Base-by-base conservation (phyloP, 2,888 invertebrate genomes). In the Steinernema carpocapsae region DNA sequence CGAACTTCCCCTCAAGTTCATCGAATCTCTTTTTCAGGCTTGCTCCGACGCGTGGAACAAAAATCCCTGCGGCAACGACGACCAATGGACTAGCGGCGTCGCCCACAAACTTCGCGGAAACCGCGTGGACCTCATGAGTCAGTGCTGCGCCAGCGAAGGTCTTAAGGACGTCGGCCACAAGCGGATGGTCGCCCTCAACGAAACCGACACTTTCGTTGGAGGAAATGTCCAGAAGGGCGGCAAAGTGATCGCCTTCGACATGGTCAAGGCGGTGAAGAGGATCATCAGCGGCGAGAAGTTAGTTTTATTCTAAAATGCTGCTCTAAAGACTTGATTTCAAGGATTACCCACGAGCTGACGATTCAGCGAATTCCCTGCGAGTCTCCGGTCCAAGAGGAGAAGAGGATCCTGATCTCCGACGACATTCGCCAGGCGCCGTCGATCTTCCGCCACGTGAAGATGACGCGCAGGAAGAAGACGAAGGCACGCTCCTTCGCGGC, bases 141-240 rank as follows among this genome's bases (percentile, higher is more conserved):
- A 37, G n/a, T 64, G 64, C 64, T 64, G 64, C 64, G 17, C 64
- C 32, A 64, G 64, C 64, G 64, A 64, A 17, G 64, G 64, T 1
- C 29, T 64, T 29, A 26, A 29, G 29, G 64, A 26, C 32, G 37
- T 64, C 26, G 64, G 64, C 2, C 7, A 14, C 26, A 26, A 32
- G 32, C 29, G 64, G 64, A 64, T 6, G 17, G 64, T 64, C 17
- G 29, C 64, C 17, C 64, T 64, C 17, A 64, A 64, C 32, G 64
- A 64, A 26, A 64, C 64, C 10, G 64, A 29, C 29, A 29, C 64
- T 6, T 64, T 64, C 64, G 17, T 64, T 29, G 64, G 64, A 14
- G 64, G 64, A 32, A 64, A 64, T 32, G 37, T 64, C 64, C 32
- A 17, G 12, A 29, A 37, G 3, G 64, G 64, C 2, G 26, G 64